Evolutionary conservation across 2,113 vertebrate genomes (phyloP).

Genomic region (Porphyrio hochstetteri): DNA sequence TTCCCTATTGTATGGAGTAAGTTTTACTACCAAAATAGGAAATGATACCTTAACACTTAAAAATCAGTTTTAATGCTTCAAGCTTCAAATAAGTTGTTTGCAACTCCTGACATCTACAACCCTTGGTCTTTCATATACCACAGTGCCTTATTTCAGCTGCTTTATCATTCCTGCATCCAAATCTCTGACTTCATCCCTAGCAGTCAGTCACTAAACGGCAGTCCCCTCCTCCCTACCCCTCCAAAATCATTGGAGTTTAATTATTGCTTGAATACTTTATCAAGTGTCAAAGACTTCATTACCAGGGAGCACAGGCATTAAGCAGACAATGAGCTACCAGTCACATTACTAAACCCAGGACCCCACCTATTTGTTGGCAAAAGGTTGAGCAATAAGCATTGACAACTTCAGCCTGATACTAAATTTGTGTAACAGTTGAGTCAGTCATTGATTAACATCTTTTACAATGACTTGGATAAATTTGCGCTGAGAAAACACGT

Average conservation of each 20-base stretch:
- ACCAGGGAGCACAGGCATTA: background rate
- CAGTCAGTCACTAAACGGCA: background rate
- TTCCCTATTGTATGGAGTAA: background rate
- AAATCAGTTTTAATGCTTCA: background rate
- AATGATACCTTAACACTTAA: background rate
- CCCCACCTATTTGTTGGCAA: background rate
- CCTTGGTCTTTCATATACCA: background rate
- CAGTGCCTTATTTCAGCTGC: background rate
- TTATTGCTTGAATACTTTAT: background rate
- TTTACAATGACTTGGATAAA: background rate
- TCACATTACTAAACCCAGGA: background rate
- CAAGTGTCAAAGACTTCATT: rapidly evolving
- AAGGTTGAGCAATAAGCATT: background rate
- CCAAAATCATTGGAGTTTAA: background rate
- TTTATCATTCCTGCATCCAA: background rate
- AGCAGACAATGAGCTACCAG: background rate
- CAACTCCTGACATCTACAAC: background rate
- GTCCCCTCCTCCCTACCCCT: rapidly evolving
- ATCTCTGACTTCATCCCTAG: background rate
- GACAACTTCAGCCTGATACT: background rate
- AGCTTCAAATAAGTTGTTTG: background rate
- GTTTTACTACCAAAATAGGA: background rate
- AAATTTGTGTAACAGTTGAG: background rate
- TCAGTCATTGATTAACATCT: background rate
- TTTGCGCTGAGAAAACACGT: background rate